phyloP scores from a whole-genome alignment of 2,797 vertebrate species.

The Bradypus variegatus region DNA sequence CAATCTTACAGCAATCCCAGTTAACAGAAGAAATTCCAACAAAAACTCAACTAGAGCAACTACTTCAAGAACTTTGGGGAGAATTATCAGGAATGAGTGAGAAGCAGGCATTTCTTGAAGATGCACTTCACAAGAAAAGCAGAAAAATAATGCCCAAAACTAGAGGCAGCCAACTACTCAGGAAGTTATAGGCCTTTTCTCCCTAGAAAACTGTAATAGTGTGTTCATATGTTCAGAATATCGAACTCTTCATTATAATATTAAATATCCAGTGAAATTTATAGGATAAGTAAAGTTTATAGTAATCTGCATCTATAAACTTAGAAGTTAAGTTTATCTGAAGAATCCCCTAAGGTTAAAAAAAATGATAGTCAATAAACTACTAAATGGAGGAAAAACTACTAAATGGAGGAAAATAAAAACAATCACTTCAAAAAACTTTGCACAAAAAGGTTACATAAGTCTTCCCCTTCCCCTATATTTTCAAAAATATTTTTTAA shows the following conservation, averaged over 20 bases:
- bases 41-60: neutral
- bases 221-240: neutral
- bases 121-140: neutral
- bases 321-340: neutral
- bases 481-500: slow-evolving; percentile 16
- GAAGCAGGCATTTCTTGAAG: neutral
- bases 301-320: neutral
- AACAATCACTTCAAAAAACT: neutral
- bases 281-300: slow-evolving; percentile 28
- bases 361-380: neutral
- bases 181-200: neutral
- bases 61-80: neutral
- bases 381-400: neutral
- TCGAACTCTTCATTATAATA: neutral
- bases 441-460: neutral
- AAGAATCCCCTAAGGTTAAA: neutral
- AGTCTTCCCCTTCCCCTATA: neutral
- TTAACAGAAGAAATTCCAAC: neutral
- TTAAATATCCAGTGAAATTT: neutral
- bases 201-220: slow-evolving; percentile 8
- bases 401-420: neutral
- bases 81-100: neutral
- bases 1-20: neutral
- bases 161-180: neutral
- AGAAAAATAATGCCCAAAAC: neutral